These are phyloP conservation scores for Hirtodrosophila histrioides DNA, from an alignment of 2,888 invertebrate species.

Conservation along the genomic window DNA sequence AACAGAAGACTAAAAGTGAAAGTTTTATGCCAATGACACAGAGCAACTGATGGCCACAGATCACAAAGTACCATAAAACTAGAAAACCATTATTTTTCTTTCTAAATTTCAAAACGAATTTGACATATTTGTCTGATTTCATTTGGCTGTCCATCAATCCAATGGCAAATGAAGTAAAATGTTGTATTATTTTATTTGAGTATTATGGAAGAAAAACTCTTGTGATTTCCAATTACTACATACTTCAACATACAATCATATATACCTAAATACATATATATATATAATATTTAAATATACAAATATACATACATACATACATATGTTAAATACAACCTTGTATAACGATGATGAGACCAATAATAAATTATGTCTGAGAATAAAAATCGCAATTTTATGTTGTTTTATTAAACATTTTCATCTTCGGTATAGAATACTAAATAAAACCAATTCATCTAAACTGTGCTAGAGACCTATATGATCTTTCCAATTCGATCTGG, in stretches of 20 bases:
- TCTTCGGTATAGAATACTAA: slow-evolving; percentile 12
- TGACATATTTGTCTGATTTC: slow-evolving; percentile 24
- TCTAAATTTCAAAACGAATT: slow-evolving; percentile 31
- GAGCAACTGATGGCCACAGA: slow-evolving; percentile 23
- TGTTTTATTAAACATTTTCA: slow-evolving; percentile 69
- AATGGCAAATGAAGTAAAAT: slow-evolving; percentile 9
- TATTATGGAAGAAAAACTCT: slow-evolving; percentile 53
- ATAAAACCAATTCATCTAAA: neutral
- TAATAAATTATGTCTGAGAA: slow-evolving; percentile 65
- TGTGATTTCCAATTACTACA: slow-evolving; percentile 59
- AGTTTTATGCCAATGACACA: slow-evolving; percentile 9
- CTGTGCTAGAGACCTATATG: neutral
- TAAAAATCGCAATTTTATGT: slow-evolving; percentile 60
- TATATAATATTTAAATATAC: slow-evolving; percentile 41
- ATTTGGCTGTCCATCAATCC: slow-evolving; percentile 9
- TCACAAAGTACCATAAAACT: slow-evolving; percentile 8
- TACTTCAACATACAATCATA: slow-evolving; percentile 43
- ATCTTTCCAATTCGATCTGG: neutral
- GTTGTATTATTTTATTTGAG: slow-evolving; percentile 34
- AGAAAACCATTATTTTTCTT: slow-evolving; percentile 8
- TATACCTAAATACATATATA: slow-evolving; percentile 35
- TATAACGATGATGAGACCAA: slow-evolving; percentile 67
- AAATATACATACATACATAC: slow-evolving; percentile 67
- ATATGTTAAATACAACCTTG: slow-evolving; percentile 68
- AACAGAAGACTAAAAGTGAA: slow-evolving; percentile 16